Evolutionary conservation across 1,140 invertebrate species (phyloP), one percentile per base, ranked within the genome.

Genomic region (Temnothorax curvispinosus): DNA sequence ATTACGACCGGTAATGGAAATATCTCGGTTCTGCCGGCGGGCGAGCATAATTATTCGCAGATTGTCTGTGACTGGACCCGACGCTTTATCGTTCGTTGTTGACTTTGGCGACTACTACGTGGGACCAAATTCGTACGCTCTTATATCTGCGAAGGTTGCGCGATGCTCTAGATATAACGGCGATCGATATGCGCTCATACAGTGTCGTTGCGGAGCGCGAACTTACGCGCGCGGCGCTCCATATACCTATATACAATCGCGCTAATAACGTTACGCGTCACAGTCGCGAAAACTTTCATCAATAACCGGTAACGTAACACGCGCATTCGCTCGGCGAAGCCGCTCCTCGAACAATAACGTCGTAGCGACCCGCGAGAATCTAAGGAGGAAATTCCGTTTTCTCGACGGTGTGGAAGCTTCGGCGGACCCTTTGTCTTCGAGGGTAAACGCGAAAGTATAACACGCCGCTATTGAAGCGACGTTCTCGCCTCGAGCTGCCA

Each of bases 231-330:
- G 35, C 60, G 54, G 15, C 38, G 32, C 76, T 13, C 2, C n/a
- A 15, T 58, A 74, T 13, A 15, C 47, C 60, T 13, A 21, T 18
- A 13, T 65, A 84, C 69, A 84, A 84, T 84, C 80, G 69, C 54
- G 69, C 54, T 84, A 84, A 84, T 84, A 84, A 84, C 69, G 54
- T 84, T 84, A 84, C 80, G 80, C 80, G 80, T 84, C 80, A 84
- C 69, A 84, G 80, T 84, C 69, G 58, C 56, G 44, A 72, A 88
- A 84, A 78, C 56, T 88, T 78, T 78, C 69, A 84, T 84, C 80
- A 84, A 84, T 84, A 84, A 84, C 80, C 80, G 69, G 52, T 84
- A 84, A 75, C 38, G 56, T 62, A 84, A 84, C 80, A 75, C 80
- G 69, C 56, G 80, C 54, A 69, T 41, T 60, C 54, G 32, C 54